Percentiles rank a stretch among this genome's conserved stretches.
phyloP scores from a whole-genome alignment of 2,888 invertebrate species.

The Lycocerus yunnanus region DNA sequence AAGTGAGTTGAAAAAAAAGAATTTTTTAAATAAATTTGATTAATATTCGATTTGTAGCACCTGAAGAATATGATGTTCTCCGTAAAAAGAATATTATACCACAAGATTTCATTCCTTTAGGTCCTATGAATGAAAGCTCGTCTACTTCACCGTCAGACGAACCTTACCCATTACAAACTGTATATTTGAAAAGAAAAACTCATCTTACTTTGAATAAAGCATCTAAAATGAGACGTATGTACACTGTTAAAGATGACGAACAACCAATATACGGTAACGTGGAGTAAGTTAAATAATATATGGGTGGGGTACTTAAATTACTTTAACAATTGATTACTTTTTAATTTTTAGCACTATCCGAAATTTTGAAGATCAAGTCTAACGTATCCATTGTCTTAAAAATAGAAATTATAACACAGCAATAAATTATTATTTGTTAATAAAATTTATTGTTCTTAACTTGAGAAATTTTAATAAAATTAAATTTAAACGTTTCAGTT shows the following conservation, averaged over 20 bases:
- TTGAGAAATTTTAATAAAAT: no score
- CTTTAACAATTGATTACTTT: neutral
- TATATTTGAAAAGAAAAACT: conserved; percentile 19
- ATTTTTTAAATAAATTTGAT: neutral
- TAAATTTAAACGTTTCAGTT: no score
- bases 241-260: conserved; percentile 7
- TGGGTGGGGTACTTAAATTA: neutral
- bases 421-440: no score
- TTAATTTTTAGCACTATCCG: neutral
- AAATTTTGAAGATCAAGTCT: neutral
- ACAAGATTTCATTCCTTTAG: conserved; percentile 2
- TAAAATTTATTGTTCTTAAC: no score
- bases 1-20: conserved; percentile 48
- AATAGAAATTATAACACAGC: no score
- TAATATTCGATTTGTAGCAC: conserved; percentile 11
- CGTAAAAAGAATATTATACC: conserved; percentile 13
- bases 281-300: conserved; percentile 17
- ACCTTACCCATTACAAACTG: conserved; percentile 8
- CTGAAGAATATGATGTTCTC: conserved; percentile 11
- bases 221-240: neutral
- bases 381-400: neutral
- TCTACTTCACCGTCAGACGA: neutral
- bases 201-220: conserved; percentile 1
- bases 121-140: conserved; percentile 4
- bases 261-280: conserved; percentile 27